Base-by-base conservation (phyloP, 2,797 vertebrate species). In the Macroramphosus scolopax region DNA sequence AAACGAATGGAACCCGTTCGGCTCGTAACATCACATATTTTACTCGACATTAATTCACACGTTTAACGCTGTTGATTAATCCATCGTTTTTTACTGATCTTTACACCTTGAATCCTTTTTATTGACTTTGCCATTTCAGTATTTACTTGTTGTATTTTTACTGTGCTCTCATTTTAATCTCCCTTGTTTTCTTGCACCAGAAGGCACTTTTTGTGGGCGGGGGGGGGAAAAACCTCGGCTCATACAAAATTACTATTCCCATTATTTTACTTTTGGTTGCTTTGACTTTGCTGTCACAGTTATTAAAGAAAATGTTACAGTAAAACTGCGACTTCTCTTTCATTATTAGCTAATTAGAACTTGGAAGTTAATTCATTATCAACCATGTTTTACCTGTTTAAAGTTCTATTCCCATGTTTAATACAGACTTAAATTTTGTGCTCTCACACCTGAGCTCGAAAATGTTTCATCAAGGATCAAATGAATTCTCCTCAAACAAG, bases 281-380 rank as follows among this genome's bases (percentile, higher is more conserved):
- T 83, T 72, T 80, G 73, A 72, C 69, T 80, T 87, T 83, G 66
- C 61, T 85, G 82, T 87, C 86, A 68, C 80, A 69, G 60, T 75
- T 83, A 90, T 85, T 89, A 89, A 90, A 92, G 67, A 84, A 67
- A 70, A 53, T 61, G 36, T 56, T 67, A 42, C 52, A 39, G 41
- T 20, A 48, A 55, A 48, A 29, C 10, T 10, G 17, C 6, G 5
- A 2, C 17, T 39, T 25, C 36, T 18, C 16, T 20, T 2, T 48
- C 10, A 11, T 50, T 31, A 2, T 2, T 26, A 6, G 8, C 8
- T 6, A 3, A 22, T 22, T 22, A 3, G 3, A 22, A 6, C 20
- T 22, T n/a, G n/a, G n/a, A n/a, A n/a, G n/a, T n/a, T n/a, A n/a
- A n/a, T n/a, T n/a, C n/a, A n/a, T n/a, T n/a, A n/a, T n/a, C n/a